Base-by-base conservation (phyloP, 2,888 invertebrate species). In the Octodonta nipae region DNA sequence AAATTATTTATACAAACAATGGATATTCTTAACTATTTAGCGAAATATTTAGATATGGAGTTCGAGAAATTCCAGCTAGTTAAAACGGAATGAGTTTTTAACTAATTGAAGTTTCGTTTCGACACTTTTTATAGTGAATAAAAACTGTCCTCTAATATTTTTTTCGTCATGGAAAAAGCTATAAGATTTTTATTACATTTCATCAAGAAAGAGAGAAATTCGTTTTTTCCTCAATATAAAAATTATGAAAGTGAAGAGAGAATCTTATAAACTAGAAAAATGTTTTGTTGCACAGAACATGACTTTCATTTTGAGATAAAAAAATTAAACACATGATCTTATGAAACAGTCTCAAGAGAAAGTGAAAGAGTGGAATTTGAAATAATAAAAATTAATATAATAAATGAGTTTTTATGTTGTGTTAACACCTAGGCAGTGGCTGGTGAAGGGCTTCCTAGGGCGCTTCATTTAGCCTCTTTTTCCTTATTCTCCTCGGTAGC, bases 401-500 rank as follows among this genome's bases (percentile, higher is more conserved):
- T 26, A 36, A 31, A 35, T 28, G 16, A 13, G 24, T 11, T 22
- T 10, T 11, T 3, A n/a, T n/a, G n/a, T n/a, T n/a, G n/a, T n/a
- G n/a, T n/a, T n/a, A n/a, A n/a, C n/a, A n/a, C n/a, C 50, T 50
- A 49, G 54, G 54, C 54, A 56, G 53, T 54, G 50, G 48, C 22
- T 22, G 46, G 44, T 40, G 33, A 32, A n/a, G 34, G 22, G 25
- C 40, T 40, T 31, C 6, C 15, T 45, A 38, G 39, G 40, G 37
- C n/a, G n/a, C 45, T 42, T 63, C 58, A 64, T 52, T 65, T 64
- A 39, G 58, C 55, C 50, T 75, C 75, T 53, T 76, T 77, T 52
- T 78, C 73, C 60, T 74, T 73, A 54, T 74, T 78, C 55, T 77
- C 75, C 56, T 80, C 79, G 45, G 76, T 73, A 44, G 71, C 68